phyloP scores from a whole-genome alignment of 2,113 vertebrate genomes.

The Semnopithecus entellus region DNA sequence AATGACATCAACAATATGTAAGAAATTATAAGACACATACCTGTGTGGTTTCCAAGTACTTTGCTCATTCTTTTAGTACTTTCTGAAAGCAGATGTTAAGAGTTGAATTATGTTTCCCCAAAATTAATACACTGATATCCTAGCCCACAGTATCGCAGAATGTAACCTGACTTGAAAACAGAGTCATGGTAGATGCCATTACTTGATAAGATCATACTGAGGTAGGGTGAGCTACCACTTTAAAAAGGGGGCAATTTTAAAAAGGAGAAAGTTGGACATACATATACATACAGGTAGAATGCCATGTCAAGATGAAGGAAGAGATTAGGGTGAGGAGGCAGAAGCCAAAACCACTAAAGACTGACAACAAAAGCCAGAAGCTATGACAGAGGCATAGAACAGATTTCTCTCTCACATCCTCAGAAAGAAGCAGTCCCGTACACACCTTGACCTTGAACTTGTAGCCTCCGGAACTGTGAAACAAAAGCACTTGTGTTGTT shows the following conservation, averaged over 20 bases:
- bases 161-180: background rate
- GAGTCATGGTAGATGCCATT: background rate
- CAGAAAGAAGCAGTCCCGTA: background rate
- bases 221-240: background rate
- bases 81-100: background rate
- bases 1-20: background rate
- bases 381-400: background rate
- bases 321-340: background rate
- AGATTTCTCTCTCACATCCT: background rate
- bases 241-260: background rate
- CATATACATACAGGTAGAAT: background rate
- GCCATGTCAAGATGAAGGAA: background rate
- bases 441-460: background rate
- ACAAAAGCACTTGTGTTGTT: background rate
- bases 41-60: background rate
- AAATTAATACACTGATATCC: background rate
- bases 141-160: background rate
- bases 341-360: background rate
- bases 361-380: background rate
- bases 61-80: background rate
- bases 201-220: background rate
- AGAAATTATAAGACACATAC: background rate
- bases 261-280: background rate
- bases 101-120: background rate
- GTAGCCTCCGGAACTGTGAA: background rate